phyloP scores from a whole-genome alignment of 2,113 vertebrate species.

The Hippoglossus stenolepis region DNA sequence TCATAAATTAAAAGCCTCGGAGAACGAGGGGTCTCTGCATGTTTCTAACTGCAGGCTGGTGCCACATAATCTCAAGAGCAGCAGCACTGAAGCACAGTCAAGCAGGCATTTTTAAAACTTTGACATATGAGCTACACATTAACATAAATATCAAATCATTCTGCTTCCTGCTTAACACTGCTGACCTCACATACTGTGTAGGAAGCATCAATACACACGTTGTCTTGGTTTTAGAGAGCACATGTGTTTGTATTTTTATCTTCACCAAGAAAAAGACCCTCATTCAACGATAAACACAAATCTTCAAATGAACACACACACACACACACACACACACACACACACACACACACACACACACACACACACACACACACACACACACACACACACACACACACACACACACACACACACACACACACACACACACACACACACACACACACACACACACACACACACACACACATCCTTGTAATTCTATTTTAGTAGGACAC shows the following conservation, averaged over 20 bases:
- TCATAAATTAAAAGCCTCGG: conserved; percentile 25
- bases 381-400: conserved; percentile 4
- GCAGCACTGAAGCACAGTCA: background rate
- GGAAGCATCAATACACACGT: conserved; percentile 1
- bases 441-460: conserved; percentile 4
- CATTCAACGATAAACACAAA: background rate
- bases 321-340: conserved; percentile 6
- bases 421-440: conserved; percentile 4
- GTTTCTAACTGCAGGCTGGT: conserved; percentile 9
- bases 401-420: conserved; percentile 4
- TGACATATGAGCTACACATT: conserved; percentile 21
- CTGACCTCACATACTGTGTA: background rate
- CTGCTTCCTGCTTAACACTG: conserved; percentile 9
- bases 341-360: conserved; percentile 4
- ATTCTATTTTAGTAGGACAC: too few relatives aligned
- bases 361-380: conserved; percentile 4
- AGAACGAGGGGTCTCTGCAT: background rate
- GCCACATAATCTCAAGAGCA: background rate
- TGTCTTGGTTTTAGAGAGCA: background rate
- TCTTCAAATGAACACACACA: background rate
- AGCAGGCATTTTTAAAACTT: conserved; percentile 13
- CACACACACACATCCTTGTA: background rate
- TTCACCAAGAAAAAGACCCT: background rate
- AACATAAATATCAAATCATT: conserved; percentile 19
- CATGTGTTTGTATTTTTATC: background rate